Base-by-base conservation (phyloP, 2,113 vertebrate genomes). In the Oreochromis spilurus region DNA sequence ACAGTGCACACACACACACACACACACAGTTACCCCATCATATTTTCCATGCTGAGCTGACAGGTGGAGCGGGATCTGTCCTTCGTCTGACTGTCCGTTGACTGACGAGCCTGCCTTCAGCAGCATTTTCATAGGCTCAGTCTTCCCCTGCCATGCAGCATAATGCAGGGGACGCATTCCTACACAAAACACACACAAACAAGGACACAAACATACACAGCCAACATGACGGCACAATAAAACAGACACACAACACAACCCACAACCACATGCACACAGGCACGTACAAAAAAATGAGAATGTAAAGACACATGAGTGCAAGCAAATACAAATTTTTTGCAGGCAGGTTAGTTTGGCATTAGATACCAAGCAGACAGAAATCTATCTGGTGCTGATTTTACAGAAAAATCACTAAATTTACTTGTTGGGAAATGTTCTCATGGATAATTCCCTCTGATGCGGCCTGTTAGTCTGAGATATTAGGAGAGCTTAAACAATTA, bases 101-200 rank as follows among this genome's bases (percentile, higher is more conserved):
- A 99, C 97, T 0, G 98, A 98, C 0, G 99, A 99, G 5, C 98
- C 98, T 0, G 98, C 96, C 93, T 98, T 99, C 93, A 99, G 97
- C 93, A 99, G 97, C 97, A 99, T 97, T 87, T 99, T 99, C 98
- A 99, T 98, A 86, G 99, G 99, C 57, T 99, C 98, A 82, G 98
- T 98, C 92, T 98, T 99, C 67, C 99, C 98, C 88, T 99, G 98
- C 99, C 98, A 99, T 84, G 98, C 98, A 0, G 98, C 99, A 0
- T 99, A 99, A 94, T 99, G 99, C 87, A 99, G 93, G 2, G 99
- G 98, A 50, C 98, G 96, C 98, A 99, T 99, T 83, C 98, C 99
- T 99, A 88, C 77, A 91, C 31, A 79, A 78, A 83, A 90, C 79
- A 81, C 62, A 88, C 60, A 84, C 52, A 81, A 53, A 81, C 55